Percentiles rank a stretch among this genome's conserved stretches.
phyloP scores from a whole-genome alignment of 2,797 vertebrate species.

The Gymnothorax reevesii region DNA sequence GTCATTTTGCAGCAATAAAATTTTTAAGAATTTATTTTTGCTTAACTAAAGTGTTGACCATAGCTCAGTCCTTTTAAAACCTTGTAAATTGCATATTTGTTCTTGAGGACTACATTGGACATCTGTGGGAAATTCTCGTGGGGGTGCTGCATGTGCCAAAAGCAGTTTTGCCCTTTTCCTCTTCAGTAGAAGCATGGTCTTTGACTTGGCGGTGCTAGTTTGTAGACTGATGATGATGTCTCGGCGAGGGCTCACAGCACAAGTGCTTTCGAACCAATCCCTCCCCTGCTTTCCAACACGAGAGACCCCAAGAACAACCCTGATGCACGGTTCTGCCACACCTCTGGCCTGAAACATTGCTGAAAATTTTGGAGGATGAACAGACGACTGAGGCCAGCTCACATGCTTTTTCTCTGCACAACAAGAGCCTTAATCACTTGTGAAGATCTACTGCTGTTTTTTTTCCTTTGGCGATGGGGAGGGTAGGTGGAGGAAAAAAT shows the following conservation, averaged over 20 bases:
- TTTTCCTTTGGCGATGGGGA: too few species aligned
- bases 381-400: neutral
- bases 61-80: neutral
- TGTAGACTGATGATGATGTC: constrained; percentile 37
- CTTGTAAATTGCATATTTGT: neutral
- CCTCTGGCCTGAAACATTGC: neutral
- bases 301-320: neutral
- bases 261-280: constrained; percentile 11
- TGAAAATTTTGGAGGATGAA: neutral
- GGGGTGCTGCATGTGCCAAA: neutral
- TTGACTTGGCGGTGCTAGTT: neutral
- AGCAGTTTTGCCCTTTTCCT: neutral
- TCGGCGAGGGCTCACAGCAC: constrained; percentile 40
- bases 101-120: neutral
- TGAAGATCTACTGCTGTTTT: neutral
- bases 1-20: neutral
- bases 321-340: neutral
- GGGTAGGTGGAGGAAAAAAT: neutral
- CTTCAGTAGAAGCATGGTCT: neutral
- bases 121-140: neutral
- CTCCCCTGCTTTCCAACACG: too few species aligned
- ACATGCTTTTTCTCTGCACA: neutral
- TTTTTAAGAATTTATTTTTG: neutral
- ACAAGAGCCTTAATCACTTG: neutral
- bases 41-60: neutral